Evolutionary conservation across 1,140 invertebrate species (phyloP), one percentile per base, ranked within the genome.

Genomic region (Littorina saxatilis): DNA sequence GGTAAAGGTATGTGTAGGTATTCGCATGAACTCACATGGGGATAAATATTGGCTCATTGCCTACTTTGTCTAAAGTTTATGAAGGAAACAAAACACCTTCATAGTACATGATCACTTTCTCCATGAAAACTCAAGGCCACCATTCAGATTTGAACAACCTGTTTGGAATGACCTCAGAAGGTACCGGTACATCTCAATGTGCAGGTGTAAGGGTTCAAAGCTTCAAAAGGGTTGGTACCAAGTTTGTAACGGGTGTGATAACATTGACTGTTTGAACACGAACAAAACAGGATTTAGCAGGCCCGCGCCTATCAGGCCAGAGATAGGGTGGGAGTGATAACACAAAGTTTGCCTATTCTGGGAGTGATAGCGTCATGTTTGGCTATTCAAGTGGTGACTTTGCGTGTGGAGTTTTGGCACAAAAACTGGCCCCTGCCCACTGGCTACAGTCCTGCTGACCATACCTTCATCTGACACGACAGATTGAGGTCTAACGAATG

Each of bases 321-420:
- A 27, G 70, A 73, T 73, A 73, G 43, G 7, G n/a, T 23, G 27
- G 40, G 43, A 32, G 70, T 50, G 70, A 73, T 73, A 73, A 73
- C 39, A 37, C 32, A 50, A 20, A 37, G 70, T 73, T 73, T 29
- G 20, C 13, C 70, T 52, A 17, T 73, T 37, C 27, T 27, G 43
- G 5, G n/a, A 15, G n/a, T 7, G 35, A 32, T 23, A 17, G 17
- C 15, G 5, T 23, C 17, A 1, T 72, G 37, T 72, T 72, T 43
- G 35, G 35, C 32, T n/a, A 72, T 72, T 72, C 7, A 40, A 37
- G 0, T 0, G 68, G 37, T 40, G 17, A 63, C 68, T 23, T 23
- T 2, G 29, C 11, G 68, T 40, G 68, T 37, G 35, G 17, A 72
- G 27, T 37, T 15, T 1, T 40, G 68, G 17, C 17, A 0, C 20